Base-by-base conservation (phyloP, 2,888 invertebrate species). In the Epsilonema sp. region DNA sequence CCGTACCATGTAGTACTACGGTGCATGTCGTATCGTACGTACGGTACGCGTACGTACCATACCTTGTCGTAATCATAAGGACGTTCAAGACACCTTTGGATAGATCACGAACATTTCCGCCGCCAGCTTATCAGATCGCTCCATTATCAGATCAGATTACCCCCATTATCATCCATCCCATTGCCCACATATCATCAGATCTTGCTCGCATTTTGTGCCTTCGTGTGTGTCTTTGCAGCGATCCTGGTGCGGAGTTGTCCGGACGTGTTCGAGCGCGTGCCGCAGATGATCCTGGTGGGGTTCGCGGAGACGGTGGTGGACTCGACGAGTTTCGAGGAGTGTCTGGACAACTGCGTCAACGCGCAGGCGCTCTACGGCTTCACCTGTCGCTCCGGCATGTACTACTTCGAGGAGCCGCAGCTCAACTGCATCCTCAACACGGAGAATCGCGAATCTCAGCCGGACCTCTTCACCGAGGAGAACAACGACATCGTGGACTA, bases 281-380 rank as follows among this genome's bases (percentile, higher is more conserved):
- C 63, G 5, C 63, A 63, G 46, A 61, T 59, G 60, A 63, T 63
- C 36, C 54, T 63, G 1, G 63, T 63, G 16, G 63, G 63, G 2
- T 62, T 61, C 44, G 63, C 63, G 0, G 63, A 64, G 44, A 58
- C 59, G 2, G 63, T 63, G 19, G 55, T 58, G 5, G 62, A 64
- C 43, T 55, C 62, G 8, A 48, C 58, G n/a, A 52, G 53, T 1
- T 56, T 63, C 45, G 62, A 63, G 44, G 56, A 62, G 26, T 63
- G 63, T 50, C 59, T 63, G 44, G 58, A 62, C 48, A 57, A 56
- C 19, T 63, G 63, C 47, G 47, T 63, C 36, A 64, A 63, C 47
- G 56, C 60, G 37, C 52, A 53, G 36, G 51, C 56, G 22, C 40
- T 60, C 21, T 63, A 56, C 46, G 62, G 62, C 4, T 64, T 63